Conservation (phyloP, 2,113 vertebrate species). For the Zosterops japonicus region DNA sequence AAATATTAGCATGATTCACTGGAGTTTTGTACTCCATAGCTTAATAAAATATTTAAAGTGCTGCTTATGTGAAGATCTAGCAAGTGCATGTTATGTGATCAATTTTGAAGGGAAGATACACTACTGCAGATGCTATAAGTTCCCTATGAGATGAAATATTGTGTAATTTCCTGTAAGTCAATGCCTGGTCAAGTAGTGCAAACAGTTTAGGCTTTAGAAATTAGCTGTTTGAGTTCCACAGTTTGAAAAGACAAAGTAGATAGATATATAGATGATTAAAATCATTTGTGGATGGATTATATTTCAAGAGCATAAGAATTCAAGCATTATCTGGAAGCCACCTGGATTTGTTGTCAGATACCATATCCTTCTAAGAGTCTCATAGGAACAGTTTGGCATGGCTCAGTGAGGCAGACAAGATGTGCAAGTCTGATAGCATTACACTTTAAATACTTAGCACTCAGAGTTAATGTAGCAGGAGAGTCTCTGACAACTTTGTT, state of each 20-base stretch:
- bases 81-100: slow-evolving; percentile 11
- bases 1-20: not conserved
- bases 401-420: slow-evolving; percentile 14
- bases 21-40: not conserved
- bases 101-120: slow-evolving; percentile 1
- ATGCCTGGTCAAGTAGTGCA: not conserved
- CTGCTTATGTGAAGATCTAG: not conserved
- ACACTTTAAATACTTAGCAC: slow-evolving; percentile 39
- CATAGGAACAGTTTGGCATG: not conserved
- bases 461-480: not conserved
- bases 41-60: slow-evolving; percentile 37
- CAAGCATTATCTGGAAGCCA: not conserved
- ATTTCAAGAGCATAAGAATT: slow-evolving; percentile 26
- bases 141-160: not conserved
- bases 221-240: not conserved
- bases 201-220: slow-evolving; percentile 3
- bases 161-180: not conserved
- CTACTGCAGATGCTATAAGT: not conserved
- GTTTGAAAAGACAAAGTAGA: not conserved
- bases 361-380: slow-evolving; percentile 4
- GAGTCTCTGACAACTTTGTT: slow-evolving; percentile 27
- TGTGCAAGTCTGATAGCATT: not conserved
- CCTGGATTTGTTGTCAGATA: slow-evolving; percentile 22
- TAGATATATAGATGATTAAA: not conserved
- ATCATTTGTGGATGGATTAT: not conserved